Evolutionary conservation across 2,797 vertebrate genomes (phyloP).

Genomic region (Salarias fasciatus): DNA sequence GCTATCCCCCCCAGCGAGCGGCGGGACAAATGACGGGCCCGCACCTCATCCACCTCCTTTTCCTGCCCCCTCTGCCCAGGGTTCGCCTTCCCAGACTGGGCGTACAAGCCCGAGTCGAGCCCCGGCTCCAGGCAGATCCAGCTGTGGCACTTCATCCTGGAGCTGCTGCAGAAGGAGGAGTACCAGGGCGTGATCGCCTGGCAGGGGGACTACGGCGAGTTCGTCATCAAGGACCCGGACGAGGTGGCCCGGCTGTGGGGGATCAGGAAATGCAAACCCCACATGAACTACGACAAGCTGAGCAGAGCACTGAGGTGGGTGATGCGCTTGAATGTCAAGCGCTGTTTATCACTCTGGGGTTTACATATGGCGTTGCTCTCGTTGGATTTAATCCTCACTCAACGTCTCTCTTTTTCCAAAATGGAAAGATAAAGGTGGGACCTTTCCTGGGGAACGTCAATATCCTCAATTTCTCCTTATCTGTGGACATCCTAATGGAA

Average conservation of each 20-base stretch:
- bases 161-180: conserved; percentile 93
- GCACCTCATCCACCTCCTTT: conserved; percentile 61
- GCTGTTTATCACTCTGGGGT: conserved; percentile 44
- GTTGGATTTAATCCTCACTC: conserved; percentile 40
- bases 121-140: conserved; percentile 94
- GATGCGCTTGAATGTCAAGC: conserved; percentile 43
- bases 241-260: conserved; percentile 95
- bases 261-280: conserved; percentile 93
- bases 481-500: conserved; percentile 79
- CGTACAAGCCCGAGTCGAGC: conserved; percentile 94
- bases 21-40: conserved; percentile 72
- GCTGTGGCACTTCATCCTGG: conserved; percentile 96
- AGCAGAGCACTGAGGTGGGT: conserved; percentile 89
- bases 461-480: conserved; percentile 80
- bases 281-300: conserved; percentile 98
- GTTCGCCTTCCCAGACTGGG: conserved; percentile 95
- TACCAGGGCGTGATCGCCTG: conserved; percentile 93
- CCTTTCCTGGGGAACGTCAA: conserved; percentile 70
- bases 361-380: conserved; percentile 57
- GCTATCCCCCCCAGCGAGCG: conserved; percentile 40
- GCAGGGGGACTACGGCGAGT: conserved; percentile 95
- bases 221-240: conserved; percentile 95
- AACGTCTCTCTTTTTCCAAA: conserved; percentile 45
- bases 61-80: conserved; percentile 74
- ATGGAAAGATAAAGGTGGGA: conserved; percentile 69